phyloP scores from a whole-genome alignment of 1,140 invertebrate genomes.

The Pseudomyrmex flavicornis region DNA sequence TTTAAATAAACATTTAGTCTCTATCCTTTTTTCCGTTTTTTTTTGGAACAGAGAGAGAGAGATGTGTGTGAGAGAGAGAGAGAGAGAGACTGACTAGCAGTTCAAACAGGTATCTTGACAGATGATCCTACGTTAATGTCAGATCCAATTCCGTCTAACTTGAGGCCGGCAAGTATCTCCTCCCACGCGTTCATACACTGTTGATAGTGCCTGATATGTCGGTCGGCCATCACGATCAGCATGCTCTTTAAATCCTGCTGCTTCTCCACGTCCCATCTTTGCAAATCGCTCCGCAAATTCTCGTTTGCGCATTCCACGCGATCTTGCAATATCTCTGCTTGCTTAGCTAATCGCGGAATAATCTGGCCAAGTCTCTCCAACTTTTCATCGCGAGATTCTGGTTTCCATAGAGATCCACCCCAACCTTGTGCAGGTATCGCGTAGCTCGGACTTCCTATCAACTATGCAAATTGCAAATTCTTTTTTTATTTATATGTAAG shows the following conservation, averaged over 20 bases:
- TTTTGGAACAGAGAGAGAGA: neutral
- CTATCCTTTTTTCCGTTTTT: constrained; percentile 1
- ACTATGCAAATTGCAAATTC: constrained; percentile 66
- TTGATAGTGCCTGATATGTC: constrained; percentile 90
- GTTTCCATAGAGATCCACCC: constrained; percentile 86
- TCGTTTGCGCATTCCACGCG: constrained; percentile 90
- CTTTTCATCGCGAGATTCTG: constrained; percentile 86
- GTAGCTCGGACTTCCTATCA: constrained; percentile 75
- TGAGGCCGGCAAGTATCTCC: constrained; percentile 83
- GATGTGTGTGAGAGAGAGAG: neutral
- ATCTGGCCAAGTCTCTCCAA: constrained; percentile 85
- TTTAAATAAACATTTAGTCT: constrained; percentile 47
- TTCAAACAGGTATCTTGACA: constrained; percentile 75
- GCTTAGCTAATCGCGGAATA: constrained; percentile 86
- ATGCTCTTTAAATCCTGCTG: constrained; percentile 89
- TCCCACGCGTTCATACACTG: constrained; percentile 88
- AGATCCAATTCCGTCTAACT: constrained; percentile 76
- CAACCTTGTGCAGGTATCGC: constrained; percentile 77
- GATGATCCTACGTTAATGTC: constrained; percentile 74
- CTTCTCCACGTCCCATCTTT: constrained; percentile 90
- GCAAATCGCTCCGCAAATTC: constrained; percentile 89
- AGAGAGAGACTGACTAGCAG: constrained; percentile 26
- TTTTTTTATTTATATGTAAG: neutral
- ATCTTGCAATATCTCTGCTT: constrained; percentile 87
- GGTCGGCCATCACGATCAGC: constrained; percentile 88